These are phyloP conservation scores for Bradypodion pumilum DNA, from an alignment of 2,797 vertebrate genomes.

Conservation along the genomic window DNA sequence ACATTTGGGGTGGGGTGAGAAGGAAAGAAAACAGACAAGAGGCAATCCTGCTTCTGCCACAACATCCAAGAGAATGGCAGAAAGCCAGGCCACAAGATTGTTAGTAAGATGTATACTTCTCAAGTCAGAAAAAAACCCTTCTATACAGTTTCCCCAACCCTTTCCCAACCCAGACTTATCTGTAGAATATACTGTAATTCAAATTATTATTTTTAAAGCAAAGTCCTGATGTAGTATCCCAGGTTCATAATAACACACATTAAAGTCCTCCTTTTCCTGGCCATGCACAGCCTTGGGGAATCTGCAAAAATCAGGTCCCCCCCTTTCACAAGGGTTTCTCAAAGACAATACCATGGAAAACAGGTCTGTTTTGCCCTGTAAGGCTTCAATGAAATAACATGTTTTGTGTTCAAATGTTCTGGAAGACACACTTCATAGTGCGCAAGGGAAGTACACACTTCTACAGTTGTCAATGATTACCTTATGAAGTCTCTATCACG, in stretches of 20 bases:
- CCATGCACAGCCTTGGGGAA: conserved; percentile 61
- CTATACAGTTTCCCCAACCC: conserved; percentile 68
- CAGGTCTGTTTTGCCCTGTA: conserved; percentile 51
- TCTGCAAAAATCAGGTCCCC: conserved; percentile 68
- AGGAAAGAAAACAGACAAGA: conserved; percentile 55
- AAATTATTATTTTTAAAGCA: conserved; percentile 65
- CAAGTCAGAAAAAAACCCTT: conserved; percentile 70
- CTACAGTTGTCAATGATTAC: neutral
- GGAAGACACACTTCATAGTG: conserved; percentile 59
- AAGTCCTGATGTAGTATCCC: conserved; percentile 79
- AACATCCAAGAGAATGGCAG: conserved; percentile 77
- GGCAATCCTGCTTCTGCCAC: conserved; percentile 71
- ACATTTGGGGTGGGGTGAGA: conserved; percentile 10
- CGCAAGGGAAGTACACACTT: neutral
- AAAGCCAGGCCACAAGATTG: conserved; percentile 83
- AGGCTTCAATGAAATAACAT: conserved; percentile 57
- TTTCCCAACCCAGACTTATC: conserved; percentile 67
- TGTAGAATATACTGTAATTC: conserved; percentile 66
- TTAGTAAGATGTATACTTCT: conserved; percentile 83
- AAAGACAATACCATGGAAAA: conserved; percentile 59
- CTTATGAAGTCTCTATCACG: neutral
- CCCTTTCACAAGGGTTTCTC: conserved; percentile 53
- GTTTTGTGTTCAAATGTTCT: conserved; percentile 46
- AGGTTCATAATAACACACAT: conserved; percentile 77
- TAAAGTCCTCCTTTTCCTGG: conserved; percentile 66